Evolutionary conservation across 1,140 invertebrate genomes (phyloP), one percentile per base, ranked within the genome.

Genomic region (Trachelipus rathkii): DNA sequence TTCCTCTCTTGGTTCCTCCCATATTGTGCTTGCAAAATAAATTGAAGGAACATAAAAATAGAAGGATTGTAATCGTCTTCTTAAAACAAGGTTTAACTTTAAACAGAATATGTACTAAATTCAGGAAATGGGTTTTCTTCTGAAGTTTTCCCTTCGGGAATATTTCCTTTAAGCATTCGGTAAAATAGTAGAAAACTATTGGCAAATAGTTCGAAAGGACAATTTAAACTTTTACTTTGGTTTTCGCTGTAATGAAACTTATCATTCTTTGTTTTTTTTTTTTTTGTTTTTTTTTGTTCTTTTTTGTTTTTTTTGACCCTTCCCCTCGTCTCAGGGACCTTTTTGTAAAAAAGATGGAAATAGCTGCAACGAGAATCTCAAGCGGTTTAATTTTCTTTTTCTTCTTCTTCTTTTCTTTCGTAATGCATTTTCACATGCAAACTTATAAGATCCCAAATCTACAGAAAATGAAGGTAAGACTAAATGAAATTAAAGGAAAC

Each of bases 171-270:
- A 60, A 60, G 50, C 50, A 60, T 60, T 60, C 19, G 50, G 50
- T 60, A 60, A 60, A 60, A 60, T 60, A 60, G 50, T 60, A 19
- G 50, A 60, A 60, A 60, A 60, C 50, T 60, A 60, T 60, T 60
- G 50, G 50, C 19, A 19, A 60, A 60, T 19, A 60, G 11, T 60
- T 60, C 11, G 50, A 60, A 60, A 60, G 50, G 50, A 60, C 50
- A 60, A 60, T 60, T 60, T 60, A 60, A 60, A 60, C 50, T 60
- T 60, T 60, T 60, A 60, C 8, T 60, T 60, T 60, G 11, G 11
- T 60, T 60, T 19, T 13, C 19, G 11, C 50, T 60, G 50, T 60
- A 60, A 60, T 60, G 50, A 60, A 60, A 60, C 50, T 60, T 60
- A 60, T 60, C 50, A 60, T 8, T 3, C 50, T 60, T 60, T 60